A percentile compares a stretch with the other conserved stretches of the same genome.
Conservation (phyloP, 2,888 invertebrate species). For the Epirrhoe tristata region DNA sequence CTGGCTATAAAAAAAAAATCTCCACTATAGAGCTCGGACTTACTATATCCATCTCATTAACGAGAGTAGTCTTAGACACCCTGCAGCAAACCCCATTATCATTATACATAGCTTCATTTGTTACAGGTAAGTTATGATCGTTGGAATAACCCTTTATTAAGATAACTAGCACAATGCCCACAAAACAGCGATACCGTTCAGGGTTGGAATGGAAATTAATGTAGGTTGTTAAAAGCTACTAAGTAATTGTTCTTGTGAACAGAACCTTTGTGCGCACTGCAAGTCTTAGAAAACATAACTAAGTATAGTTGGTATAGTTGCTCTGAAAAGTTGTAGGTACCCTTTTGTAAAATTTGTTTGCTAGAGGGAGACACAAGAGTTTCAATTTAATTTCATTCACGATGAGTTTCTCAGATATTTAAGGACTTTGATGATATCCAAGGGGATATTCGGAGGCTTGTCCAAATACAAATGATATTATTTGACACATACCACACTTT, state of each 20-base stretch:
- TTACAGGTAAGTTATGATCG: conserved; percentile 31
- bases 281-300: background rate
- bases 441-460: no score
- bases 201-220: conserved; percentile 26
- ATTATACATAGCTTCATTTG: conserved; percentile 33
- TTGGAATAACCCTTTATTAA: conserved; percentile 24
- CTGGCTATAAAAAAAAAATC: no score
- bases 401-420: no score
- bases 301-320: no score
- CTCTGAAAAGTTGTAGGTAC: no score
- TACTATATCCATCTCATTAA: background rate
- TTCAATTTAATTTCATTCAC: no score
- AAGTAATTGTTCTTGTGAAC: conserved; percentile 3
- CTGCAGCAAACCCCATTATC: conserved; percentile 20
- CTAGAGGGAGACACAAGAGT: no score
- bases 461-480: no score
- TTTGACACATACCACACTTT: no score
- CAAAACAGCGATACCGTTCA: conserved; percentile 28
- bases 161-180: conserved; percentile 29
- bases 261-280: background rate
- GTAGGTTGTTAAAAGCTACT: conserved; percentile 17
- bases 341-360: no score
- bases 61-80: background rate
- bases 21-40: no score
- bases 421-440: no score